Evolutionary conservation across 2,797 vertebrate genomes (phyloP).

Genomic region (Triplophysa bombifrons): DNA sequence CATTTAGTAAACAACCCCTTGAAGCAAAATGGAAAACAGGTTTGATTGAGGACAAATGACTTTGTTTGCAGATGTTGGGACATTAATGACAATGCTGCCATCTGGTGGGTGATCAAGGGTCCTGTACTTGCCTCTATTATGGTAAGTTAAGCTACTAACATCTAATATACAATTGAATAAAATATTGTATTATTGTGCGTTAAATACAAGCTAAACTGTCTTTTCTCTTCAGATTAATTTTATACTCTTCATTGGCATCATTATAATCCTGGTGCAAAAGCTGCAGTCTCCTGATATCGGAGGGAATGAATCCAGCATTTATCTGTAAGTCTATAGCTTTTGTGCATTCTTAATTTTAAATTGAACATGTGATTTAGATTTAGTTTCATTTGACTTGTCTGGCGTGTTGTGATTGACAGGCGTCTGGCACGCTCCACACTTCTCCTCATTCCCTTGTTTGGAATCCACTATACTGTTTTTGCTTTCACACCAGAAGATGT

Average conservation of each 20-base stretch:
- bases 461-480: slow-evolving; percentile 98
- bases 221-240: slow-evolving; percentile 89
- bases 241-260: slow-evolving; percentile 95
- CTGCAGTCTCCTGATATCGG: slow-evolving; percentile 97
- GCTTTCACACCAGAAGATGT: slow-evolving; percentile 97
- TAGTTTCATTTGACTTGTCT: background rate
- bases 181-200: background rate
- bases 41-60: background rate
- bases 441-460: slow-evolving; percentile 95
- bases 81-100: slow-evolving; percentile 92
- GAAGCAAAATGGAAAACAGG: background rate
- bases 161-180: background rate
- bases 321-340: slow-evolving; percentile 84
- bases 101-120: slow-evolving; percentile 99
- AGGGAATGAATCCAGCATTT: slow-evolving; percentile 98
- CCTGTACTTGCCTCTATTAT: slow-evolving; percentile 96
- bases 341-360: background rate
- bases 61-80: slow-evolving; percentile 87
- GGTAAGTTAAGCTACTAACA: slow-evolving; percentile 71
- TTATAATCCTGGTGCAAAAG: slow-evolving; percentile 97
- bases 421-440: slow-evolving; percentile 95
- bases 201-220: background rate
- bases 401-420: slow-evolving; percentile 69
- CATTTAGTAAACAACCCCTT: background rate
- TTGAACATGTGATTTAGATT: background rate